phyloP scores from a whole-genome alignment of 2,797 vertebrate genomes.

The Harpagifer antarcticus region DNA sequence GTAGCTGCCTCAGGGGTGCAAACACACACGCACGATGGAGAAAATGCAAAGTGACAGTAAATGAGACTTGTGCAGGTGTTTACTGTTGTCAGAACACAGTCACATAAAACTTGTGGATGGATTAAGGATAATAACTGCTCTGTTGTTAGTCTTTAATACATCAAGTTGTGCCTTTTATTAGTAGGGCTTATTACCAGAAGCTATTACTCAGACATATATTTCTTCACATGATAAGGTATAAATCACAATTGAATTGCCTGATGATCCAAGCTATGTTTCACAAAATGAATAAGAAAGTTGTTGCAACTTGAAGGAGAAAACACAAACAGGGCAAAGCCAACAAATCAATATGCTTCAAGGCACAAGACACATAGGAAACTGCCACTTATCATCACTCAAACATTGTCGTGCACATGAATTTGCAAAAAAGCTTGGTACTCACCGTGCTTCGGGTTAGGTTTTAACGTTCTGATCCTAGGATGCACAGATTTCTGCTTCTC shows the following conservation, averaged over 20 bases:
- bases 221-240: neutral
- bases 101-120: slow-evolving; percentile 12
- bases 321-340: slow-evolving; percentile 9
- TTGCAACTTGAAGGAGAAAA: slow-evolving; percentile 25
- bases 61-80: slow-evolving; percentile 52
- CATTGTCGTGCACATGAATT: slow-evolving; percentile 18
- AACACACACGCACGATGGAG: slow-evolving; percentile 33
- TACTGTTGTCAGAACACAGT: slow-evolving; percentile 30
- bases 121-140: slow-evolving; percentile 12
- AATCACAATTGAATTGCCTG: neutral
- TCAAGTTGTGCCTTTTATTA: slow-evolving; percentile 15
- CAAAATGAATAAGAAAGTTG: slow-evolving; percentile 33
- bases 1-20: slow-evolving; percentile 65
- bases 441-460: slow-evolving; percentile 57
- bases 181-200: neutral
- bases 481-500: slow-evolving; percentile 55
- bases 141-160: slow-evolving; percentile 1
- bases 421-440: slow-evolving; percentile 46
- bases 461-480: slow-evolving; percentile 40
- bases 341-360: slow-evolving; percentile 15
- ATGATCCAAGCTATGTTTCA: neutral
- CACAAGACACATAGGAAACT: slow-evolving; percentile 14
- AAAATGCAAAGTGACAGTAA: slow-evolving; percentile 61
- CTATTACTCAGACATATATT: neutral
- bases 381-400: slow-evolving; percentile 8